Conservation (phyloP, 1,140 invertebrate genomes). For the Dryas iulia region DNA sequence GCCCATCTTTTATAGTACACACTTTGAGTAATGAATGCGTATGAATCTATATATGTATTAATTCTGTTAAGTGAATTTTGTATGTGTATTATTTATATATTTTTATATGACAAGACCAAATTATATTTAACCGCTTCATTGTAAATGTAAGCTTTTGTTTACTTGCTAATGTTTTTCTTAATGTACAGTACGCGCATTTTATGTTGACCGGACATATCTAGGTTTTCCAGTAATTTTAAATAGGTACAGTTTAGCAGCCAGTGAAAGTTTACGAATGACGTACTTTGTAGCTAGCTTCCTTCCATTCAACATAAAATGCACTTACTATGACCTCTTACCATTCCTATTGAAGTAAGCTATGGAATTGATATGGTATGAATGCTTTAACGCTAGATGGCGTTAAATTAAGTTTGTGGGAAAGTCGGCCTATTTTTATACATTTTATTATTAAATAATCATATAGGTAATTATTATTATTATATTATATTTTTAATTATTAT, state of each 20-base stretch:
- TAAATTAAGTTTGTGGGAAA: not conserved
- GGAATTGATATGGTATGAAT: constrained; percentile 1
- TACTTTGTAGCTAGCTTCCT: too few species aligned
- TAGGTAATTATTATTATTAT: constrained; percentile 1
- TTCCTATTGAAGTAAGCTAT: not conserved
- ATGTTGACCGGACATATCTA: too few species aligned
- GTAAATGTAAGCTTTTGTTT: not conserved
- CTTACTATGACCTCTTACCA: not conserved
- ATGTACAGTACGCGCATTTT: too few species aligned
- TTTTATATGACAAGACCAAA: not conserved
- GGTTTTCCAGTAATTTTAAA: too few species aligned
- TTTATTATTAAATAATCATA: not conserved
- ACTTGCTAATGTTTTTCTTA: not conserved
- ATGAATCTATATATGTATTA: not conserved
- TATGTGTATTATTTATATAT: not conserved
- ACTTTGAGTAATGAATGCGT: not conserved
- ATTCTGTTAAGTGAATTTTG: not conserved
- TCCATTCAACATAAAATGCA: too few species aligned
- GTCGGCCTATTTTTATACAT: constrained; percentile 8
- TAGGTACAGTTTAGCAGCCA: too few species aligned
- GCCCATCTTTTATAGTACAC: not conserved
- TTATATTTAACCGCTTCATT: not conserved
- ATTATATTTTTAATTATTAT: not conserved
- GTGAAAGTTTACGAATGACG: too few species aligned
- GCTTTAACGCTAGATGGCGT: not conserved